Evolutionary conservation across 2,888 invertebrate species (phyloP), one percentile per base, ranked within the genome.

Genomic region (Sturmia bella): DNA sequence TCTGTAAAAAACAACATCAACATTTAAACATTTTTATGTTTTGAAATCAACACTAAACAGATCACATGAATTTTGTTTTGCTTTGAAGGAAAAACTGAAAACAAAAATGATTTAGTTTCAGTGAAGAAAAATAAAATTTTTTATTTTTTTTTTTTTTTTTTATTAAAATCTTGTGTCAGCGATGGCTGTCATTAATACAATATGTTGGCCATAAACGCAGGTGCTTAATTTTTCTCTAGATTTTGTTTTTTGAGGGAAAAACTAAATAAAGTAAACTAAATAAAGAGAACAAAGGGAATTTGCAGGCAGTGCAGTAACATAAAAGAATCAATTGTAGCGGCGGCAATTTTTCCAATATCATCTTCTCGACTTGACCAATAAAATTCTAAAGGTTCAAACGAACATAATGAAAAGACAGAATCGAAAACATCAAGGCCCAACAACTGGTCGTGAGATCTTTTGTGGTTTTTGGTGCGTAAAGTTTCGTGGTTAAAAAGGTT

Each of bases 131-230:
- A 39, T 50, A 13, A 15, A 61, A 56, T 15, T 75, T 43, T 41
- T 70, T 59, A 75, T 80, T 32, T 32, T 32, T 32, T 32, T 6
- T 32, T 32, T 9, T 27, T 27, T 27, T 4, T 76, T 63, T 76
- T 68, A 72, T 73, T 24, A 66, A 68, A 19, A 72, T 72, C 41
- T 76, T 54, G 63, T 9, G 32, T 9, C 66, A 75, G 43, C 48
- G 52, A 75, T 77, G 68, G 61, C 57, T 68, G 57, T 63, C 69
- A 54, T 81, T 81, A 81, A 39, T 69, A 19, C 72, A 81, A 69
- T 63, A 73, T 81, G 76, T 69, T 81, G 66, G 56, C 76, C 56
- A 68, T 81, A 50, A 76, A 24, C 43, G 64, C 83, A 72, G 79
- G 79, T 80, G 83, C 56, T n/a, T 61, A 37, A 56, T 68, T 43